Evolutionary conservation across 2,888 invertebrate genomes (phyloP).

Genomic region (Clistopyga incitator): DNA sequence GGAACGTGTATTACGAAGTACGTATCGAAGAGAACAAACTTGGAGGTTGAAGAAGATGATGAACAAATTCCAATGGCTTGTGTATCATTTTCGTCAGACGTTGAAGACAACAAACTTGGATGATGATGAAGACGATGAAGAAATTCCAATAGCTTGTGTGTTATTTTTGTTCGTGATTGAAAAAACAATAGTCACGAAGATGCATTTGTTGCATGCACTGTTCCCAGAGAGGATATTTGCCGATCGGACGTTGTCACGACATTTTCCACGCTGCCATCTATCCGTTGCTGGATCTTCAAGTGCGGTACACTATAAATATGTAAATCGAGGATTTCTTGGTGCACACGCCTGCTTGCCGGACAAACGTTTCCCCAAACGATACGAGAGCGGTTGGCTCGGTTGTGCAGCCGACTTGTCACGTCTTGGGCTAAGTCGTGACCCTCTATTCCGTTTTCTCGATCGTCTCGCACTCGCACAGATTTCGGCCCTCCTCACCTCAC

Average conservation of each 20-base stretch:
- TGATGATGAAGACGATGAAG: too few species aligned
- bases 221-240: conserved; percentile 35
- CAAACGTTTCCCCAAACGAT: conserved; percentile 71
- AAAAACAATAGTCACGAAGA: conserved; percentile 17
- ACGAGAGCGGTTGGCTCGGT: conserved; percentile 66
- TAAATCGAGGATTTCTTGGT: conserved; percentile 79
- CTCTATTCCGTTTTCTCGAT: conserved; percentile 60
- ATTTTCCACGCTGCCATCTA: conserved; percentile 60
- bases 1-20: background rate
- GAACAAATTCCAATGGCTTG: background rate
- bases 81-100: background rate
- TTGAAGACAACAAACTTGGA: too few species aligned
- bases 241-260: conserved; percentile 63
- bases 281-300: conserved; percentile 57
- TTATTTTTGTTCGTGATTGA: background rate
- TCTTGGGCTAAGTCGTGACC: conserved; percentile 55
- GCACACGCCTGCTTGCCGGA: conserved; percentile 70
- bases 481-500: conserved; percentile 29
- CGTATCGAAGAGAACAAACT: background rate
- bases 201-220: background rate
- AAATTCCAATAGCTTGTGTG: background rate
- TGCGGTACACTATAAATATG: conserved; percentile 78
- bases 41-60: background rate
- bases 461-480: conserved; percentile 33
- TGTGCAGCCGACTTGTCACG: conserved; percentile 57